Conservation (phyloP, 2,113 vertebrate species). For the Ammodytes marinus region DNA sequence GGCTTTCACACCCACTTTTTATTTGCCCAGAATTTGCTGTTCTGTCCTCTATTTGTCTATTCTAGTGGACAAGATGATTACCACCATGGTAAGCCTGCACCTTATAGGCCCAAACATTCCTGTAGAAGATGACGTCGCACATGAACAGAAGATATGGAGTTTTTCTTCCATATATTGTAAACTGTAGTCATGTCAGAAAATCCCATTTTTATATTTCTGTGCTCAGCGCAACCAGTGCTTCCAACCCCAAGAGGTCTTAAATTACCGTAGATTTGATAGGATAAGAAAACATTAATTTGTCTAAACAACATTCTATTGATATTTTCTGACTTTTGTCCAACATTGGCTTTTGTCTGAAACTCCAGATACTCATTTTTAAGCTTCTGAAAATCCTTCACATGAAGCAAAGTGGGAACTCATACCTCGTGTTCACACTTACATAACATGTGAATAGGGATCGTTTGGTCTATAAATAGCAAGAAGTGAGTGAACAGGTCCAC, state of each 20-base stretch:
- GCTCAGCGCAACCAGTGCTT: background rate
- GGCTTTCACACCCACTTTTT: conserved; percentile 66
- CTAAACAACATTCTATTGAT: background rate
- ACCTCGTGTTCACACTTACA: background rate
- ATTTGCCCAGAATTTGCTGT: conserved; percentile 79
- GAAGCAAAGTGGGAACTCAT: background rate
- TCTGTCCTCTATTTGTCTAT: conserved; percentile 69
- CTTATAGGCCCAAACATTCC: conserved; percentile 17
- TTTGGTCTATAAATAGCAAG: background rate
- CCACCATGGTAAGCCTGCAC: conserved; percentile 52
- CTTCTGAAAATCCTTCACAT: background rate
- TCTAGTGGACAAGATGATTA: conserved; percentile 81
- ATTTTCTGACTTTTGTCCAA: background rate
- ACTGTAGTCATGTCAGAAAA: background rate
- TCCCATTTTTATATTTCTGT: background rate
- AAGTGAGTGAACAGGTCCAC: background rate
- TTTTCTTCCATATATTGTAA: background rate
- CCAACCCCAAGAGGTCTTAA: background rate
- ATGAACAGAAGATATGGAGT: conserved; percentile 8
- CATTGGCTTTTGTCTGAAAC: background rate
- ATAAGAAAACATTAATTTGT: background rate
- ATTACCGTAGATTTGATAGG: no score
- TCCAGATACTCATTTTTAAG: background rate
- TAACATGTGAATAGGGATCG: background rate
- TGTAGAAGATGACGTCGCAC: background rate